Evolutionary conservation across 2,113 vertebrate species (phyloP).

Genomic region (Chionodraco myersi): DNA sequence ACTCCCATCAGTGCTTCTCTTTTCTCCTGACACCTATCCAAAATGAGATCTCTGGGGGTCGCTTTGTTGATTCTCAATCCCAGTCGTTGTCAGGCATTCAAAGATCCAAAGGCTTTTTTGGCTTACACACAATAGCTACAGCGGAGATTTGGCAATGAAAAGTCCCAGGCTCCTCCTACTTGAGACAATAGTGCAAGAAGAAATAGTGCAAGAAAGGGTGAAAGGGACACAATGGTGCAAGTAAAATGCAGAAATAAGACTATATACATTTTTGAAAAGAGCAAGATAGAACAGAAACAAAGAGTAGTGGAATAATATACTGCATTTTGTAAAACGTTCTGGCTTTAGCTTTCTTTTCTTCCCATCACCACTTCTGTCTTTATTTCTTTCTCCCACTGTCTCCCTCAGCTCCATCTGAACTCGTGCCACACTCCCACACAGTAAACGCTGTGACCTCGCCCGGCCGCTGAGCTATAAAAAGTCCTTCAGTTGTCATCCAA

Average conservation of each 20-base stretch:
- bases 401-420: conserved; percentile 52
- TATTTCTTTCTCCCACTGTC: background rate
- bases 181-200: too few species aligned
- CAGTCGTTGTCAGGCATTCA: background rate
- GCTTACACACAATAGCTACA: too few species aligned
- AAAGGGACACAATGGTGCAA: too few species aligned
- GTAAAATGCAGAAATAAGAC: too few species aligned
- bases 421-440: conserved; percentile 69
- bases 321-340: too few species aligned
- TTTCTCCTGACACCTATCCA: conserved; percentile 33
- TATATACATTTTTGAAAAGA: too few species aligned
- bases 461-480: conserved; percentile 80
- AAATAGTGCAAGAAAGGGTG: too few species aligned
- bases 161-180: too few species aligned
- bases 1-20: conserved; percentile 19
- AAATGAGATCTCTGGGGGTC: conserved; percentile 10
- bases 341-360: conserved; percentile 21
- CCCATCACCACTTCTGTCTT: conserved; percentile 29
- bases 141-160: too few species aligned
- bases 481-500: conserved; percentile 71
- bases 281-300: too few species aligned
- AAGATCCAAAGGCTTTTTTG: too few species aligned
- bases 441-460: conserved; percentile 76
- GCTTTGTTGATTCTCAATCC: conserved; percentile 34
- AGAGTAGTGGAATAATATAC: too few species aligned